A percentile compares a stretch with the other conserved stretches of the same genome.
These are phyloP conservation scores for Champsocephalus gunnari DNA, from an alignment of 2,797 vertebrate genomes.

Conservation along the genomic window DNA sequence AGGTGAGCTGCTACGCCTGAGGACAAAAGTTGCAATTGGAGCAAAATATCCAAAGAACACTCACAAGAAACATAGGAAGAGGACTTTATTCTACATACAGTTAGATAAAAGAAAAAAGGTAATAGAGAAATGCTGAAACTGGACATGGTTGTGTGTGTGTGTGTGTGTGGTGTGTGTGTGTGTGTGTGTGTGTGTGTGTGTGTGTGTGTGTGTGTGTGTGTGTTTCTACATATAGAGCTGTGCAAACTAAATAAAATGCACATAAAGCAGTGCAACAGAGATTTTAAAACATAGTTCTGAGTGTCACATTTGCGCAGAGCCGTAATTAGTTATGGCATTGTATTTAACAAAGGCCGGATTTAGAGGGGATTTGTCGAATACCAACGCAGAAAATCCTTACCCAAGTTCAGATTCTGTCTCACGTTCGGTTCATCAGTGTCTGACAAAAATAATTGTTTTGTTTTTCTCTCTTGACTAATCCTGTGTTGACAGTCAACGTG, in stretches of 20 bases:
- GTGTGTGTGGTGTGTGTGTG: too few relatives aligned
- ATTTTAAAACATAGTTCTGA: not conserved
- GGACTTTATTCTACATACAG: not conserved
- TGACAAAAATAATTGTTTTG: constrained; percentile 26
- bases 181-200: too few relatives aligned
- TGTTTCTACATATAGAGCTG: not conserved
- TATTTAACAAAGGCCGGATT: not conserved
- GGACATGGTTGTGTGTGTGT: too few relatives aligned
- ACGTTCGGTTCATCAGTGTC: constrained; percentile 3
- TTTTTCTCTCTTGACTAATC: constrained; percentile 44
- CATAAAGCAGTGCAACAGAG: not conserved
- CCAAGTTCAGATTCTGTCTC: constrained; percentile 17
- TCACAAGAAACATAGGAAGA: not conserved
- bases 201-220: too few relatives aligned
- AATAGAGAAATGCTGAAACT: not conserved
- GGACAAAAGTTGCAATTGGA: not conserved
- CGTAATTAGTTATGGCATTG: not conserved
- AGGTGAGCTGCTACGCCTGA: constrained; percentile 71
- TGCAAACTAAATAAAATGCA: constrained; percentile 32
- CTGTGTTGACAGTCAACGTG: constrained; percentile 66
- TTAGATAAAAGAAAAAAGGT: not conserved
- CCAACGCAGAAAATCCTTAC: constrained; percentile 20
- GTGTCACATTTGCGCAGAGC: constrained; percentile 30
- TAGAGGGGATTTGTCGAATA: constrained; percentile 26
- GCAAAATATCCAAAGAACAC: not conserved